A percentile compares a stretch with the other conserved stretches of the same genome.
Conservation (phyloP, 2,113 vertebrate genomes). For the Orthochromis malagaraziensis region DNA sequence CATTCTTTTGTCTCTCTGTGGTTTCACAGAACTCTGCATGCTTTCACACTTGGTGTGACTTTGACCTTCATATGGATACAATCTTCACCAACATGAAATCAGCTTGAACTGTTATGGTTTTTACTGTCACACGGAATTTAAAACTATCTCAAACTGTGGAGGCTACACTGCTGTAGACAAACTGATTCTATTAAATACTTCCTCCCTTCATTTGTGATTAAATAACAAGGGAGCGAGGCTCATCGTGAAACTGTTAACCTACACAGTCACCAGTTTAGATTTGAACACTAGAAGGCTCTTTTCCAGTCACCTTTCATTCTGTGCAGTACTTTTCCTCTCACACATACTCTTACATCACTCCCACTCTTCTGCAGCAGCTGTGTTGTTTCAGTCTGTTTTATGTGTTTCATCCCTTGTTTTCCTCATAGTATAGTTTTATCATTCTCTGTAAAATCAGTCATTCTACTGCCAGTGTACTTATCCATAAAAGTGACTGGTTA, state of each 20-base stretch:
- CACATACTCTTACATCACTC: not conserved
- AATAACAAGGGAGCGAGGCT: not conserved
- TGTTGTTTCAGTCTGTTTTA: not conserved
- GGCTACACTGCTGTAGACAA: not conserved
- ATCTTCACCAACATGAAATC: not conserved
- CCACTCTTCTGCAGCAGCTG: not conserved
- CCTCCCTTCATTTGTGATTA: not conserved
- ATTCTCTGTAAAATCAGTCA: not conserved
- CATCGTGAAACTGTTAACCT: not conserved
- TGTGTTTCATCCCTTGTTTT: not conserved
- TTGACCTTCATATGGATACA: not conserved
- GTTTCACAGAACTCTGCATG: not conserved
- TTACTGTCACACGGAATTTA: accelerated
- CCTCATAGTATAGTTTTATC: not conserved
- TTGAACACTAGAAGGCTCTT: not conserved
- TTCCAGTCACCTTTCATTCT: not conserved
- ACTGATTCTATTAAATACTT: not conserved
- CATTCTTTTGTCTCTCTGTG: not conserved
- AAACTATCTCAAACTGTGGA: accelerated
- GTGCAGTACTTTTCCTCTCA: not conserved
- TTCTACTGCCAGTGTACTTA: not conserved
- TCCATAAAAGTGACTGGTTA: not conserved
- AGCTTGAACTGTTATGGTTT: not conserved
- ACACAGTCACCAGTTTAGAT: not conserved
- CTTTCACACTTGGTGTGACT: not conserved